Evolutionary conservation across 2,113 vertebrate genomes (phyloP), one percentile per base, ranked within the genome.

Genomic region (Prolemur simus): DNA sequence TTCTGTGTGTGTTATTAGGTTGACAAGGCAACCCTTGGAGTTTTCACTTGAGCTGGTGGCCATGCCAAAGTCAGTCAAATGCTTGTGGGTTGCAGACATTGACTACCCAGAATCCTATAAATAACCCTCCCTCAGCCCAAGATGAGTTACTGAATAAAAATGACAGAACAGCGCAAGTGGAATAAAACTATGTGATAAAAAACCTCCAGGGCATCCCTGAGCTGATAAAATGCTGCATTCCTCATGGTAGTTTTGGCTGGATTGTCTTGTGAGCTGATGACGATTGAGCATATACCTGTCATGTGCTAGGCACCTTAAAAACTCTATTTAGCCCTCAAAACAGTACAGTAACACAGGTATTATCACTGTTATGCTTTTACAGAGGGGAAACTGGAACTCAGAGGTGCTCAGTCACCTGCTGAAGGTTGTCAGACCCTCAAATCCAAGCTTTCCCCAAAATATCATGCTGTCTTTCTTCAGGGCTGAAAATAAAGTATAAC

Each of bases 11-110:
- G 71, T 37, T 60, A 78, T 90, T 87, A 90, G 74, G 87, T 69
- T 87, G 73, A 95, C 54, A 96, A n/a, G 68, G 49, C 89, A 94
- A 25, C 49, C 23, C 27, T 89, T 37, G 64, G 69, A 84, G 73
- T 54, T 95, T 94, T 60, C 56, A 39, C 68, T 83, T 32, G 42
- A 91, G 73, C 60, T 82, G 27, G 32, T n/a, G 39, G 73, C 39
- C 49, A 9, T 60, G 80, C 27, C 73, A 73, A 88, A 89, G 83
- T 86, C 47, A n/a, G 54, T 49, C 60, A 34, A 27, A 64, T 63
- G 52, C 86, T 68, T 56, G 5, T 0, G 14, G 77, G 45, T 84
- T 2, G 0, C 3, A 39, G 86, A 74, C n/a, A 12, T 6, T 0
- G 0, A 52, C 12, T 21, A 49, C 18, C 47, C 21, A 58, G 60